These are phyloP conservation scores for Agrochola lychnidis DNA, from an alignment of 2,888 invertebrate genomes.

Conservation along the genomic window DNA sequence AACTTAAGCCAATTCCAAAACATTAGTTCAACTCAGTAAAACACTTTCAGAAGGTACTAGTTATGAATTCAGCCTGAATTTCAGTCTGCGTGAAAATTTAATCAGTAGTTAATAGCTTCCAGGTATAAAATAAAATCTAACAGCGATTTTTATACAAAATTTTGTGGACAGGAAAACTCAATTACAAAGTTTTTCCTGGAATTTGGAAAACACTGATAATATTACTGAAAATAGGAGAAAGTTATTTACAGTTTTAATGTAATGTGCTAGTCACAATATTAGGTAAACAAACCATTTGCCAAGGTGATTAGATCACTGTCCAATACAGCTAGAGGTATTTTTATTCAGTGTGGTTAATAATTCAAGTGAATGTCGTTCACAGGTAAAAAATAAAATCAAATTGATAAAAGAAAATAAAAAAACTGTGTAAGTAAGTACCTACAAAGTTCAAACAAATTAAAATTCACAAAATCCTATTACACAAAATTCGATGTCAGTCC, in stretches of 20 bases:
- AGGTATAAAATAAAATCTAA: conserved; percentile 31
- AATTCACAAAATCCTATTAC: conserved; percentile 26
- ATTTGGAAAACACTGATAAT: not conserved
- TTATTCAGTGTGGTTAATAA: not conserved
- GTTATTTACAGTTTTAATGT: not conserved
- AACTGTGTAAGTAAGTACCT: rapidly evolving
- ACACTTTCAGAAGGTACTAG: conserved; percentile 8
- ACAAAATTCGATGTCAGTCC: conserved; percentile 25
- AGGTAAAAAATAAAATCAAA: not conserved
- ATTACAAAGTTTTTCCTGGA: not conserved
- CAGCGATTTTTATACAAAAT: conserved; percentile 10
- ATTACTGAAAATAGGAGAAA: not conserved
- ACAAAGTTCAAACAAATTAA: conserved; percentile 9
- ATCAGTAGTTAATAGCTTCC: conserved; percentile 6
- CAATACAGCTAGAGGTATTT: not conserved
- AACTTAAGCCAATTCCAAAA: not conserved
- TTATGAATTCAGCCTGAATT: conserved; percentile 14
- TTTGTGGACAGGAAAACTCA: conserved; percentile 16
- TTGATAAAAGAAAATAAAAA: not conserved
- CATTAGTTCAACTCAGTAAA: conserved; percentile 8
- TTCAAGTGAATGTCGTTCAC: not conserved
- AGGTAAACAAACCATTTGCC: not conserved
- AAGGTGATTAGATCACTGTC: not conserved
- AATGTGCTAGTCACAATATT: not conserved
- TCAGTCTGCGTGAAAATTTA: conserved; percentile 19